phyloP scores from a whole-genome alignment of 1,140 invertebrate genomes.

The Trichoplusia ni region DNA sequence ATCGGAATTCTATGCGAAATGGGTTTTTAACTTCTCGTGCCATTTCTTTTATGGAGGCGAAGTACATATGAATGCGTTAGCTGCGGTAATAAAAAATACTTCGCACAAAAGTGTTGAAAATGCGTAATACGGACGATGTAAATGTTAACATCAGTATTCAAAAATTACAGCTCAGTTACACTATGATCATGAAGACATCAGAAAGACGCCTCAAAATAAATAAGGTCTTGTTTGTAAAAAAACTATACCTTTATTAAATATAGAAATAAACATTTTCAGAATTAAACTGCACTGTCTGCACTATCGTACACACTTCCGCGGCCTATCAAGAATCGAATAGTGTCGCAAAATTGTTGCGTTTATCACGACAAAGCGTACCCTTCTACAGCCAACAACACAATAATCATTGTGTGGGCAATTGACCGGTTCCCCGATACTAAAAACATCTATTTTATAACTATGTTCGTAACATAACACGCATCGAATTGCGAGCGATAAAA shows the following conservation, averaged over 20 bases:
- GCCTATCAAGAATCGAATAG: constrained; percentile 7
- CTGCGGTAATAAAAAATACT: background rate
- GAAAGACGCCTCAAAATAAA: no score
- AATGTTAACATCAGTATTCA: no score
- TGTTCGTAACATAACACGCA: background rate
- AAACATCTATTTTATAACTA: constrained; percentile 1
- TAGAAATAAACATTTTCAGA: background rate
- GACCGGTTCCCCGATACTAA: constrained; percentile 3
- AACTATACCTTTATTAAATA: background rate
- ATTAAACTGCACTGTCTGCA: background rate
- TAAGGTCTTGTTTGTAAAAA: no score
- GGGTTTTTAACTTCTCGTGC: background rate
- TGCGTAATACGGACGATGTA: no score
- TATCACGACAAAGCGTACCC: background rate
- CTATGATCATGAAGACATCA: no score
- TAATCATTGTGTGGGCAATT: constrained; percentile 5
- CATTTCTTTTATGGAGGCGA: background rate
- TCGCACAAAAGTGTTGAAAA: no score
- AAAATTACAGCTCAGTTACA: no score
- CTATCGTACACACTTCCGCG: background rate
- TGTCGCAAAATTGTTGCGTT: constrained; percentile 7
- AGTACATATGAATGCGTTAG: background rate
- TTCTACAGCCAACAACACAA: background rate
- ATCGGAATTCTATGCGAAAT: constrained; percentile 11
- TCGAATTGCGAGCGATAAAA: constrained; percentile 17